Evolutionary conservation across 2,113 vertebrate genomes (phyloP).

Genomic region (Pelvicachromis taeniatus): DNA sequence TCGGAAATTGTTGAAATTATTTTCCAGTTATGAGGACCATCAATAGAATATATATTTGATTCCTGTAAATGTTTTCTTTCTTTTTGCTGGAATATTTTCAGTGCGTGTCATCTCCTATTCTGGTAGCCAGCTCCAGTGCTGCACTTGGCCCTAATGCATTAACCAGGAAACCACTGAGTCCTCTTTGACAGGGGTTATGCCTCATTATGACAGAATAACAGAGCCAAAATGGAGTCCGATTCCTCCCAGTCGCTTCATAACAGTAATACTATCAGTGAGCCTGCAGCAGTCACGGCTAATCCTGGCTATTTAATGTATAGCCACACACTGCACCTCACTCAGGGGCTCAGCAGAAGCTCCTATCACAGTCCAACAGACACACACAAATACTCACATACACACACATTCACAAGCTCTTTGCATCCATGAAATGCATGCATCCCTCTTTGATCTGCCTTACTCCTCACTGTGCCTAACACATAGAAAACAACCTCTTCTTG

Average conservation of each 20-base stretch:
- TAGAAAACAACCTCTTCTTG: background rate
- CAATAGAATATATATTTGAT: background rate
- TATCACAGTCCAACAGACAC: constrained; percentile 44
- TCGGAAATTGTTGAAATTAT: background rate
- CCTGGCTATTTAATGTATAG: constrained; percentile 62
- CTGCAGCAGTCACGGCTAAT: constrained; percentile 56
- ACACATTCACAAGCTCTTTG: background rate
- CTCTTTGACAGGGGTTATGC: constrained; percentile 38
- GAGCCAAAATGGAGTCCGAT: constrained; percentile 51
- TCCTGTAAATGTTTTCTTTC: background rate
- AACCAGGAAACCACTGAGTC: constrained; percentile 35
- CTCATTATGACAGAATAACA: constrained; percentile 61
- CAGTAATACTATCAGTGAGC: constrained; percentile 48
- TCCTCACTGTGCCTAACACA: background rate
- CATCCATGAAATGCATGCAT: constrained; percentile 21
- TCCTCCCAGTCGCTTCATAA: constrained; percentile 44
- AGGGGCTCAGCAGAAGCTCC: constrained; percentile 29
- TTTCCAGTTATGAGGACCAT: background rate
- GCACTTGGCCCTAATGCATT: constrained; percentile 17
- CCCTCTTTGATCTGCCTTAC: constrained; percentile 25
- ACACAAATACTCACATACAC: background rate
- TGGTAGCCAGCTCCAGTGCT: constrained; percentile 7
- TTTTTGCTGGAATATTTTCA: background rate
- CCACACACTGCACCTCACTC: constrained; percentile 43
- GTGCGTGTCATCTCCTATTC: background rate